Conservation (phyloP, 2,797 vertebrate species). For the Molossus alvarezi region DNA sequence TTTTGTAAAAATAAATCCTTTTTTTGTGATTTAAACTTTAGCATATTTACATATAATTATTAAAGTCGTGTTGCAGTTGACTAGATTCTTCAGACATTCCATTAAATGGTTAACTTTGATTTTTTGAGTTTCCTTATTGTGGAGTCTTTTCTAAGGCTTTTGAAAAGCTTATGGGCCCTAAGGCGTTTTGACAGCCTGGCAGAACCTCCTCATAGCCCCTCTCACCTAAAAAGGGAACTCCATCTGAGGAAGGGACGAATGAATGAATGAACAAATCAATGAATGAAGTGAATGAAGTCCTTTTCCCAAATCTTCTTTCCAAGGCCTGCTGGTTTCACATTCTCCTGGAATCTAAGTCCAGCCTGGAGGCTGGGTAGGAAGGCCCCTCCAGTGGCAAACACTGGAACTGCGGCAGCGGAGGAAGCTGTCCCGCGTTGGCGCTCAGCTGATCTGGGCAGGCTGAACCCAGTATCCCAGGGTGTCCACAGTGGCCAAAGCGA, state of each 20-base stretch:
- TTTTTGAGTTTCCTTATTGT: no score
- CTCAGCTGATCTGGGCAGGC: neutral
- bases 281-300: constrained; percentile 6
- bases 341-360: constrained; percentile 55
- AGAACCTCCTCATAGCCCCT: no score
- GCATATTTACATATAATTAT: constrained; percentile 29
- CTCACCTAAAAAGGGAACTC: neutral
- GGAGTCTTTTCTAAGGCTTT: no score
- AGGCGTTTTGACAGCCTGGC: no score
- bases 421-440: neutral
- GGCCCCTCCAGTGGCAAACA: constrained; percentile 4
- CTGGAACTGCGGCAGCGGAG: neutral
- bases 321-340: neutral
- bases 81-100: constrained; percentile 38
- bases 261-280: no score
- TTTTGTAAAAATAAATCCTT: constrained; percentile 29
- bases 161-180: no score
- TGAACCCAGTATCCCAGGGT: neutral
- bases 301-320: neutral
- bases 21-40: constrained; percentile 54
- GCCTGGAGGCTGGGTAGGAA: neutral
- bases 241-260: neutral
- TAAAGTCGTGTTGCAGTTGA: neutral
- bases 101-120: constrained; percentile 61
- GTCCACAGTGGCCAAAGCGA: accelerated